These are phyloP conservation scores for Choloepus hoffmanni DNA, from an alignment of 2,113 vertebrate genomes.

Conservation along the genomic window DNA sequence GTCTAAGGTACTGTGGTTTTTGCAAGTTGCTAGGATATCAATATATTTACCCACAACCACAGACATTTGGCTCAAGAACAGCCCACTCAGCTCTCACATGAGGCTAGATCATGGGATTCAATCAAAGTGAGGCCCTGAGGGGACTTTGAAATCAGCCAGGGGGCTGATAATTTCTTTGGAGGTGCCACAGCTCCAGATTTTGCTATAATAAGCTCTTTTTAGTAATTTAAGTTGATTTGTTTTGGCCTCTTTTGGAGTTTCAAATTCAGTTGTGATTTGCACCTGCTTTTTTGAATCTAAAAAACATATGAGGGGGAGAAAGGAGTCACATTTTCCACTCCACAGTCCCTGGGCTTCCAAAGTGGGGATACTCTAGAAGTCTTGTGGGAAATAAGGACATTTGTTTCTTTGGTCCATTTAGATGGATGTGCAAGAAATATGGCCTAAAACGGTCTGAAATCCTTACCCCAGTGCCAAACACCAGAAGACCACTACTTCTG, in stretches of 20 bases:
- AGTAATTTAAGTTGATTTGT: slow-evolving; percentile 48
- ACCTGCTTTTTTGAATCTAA: slow-evolving; percentile 63
- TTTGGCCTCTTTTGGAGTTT: slow-evolving; percentile 66
- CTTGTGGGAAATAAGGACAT: neutral
- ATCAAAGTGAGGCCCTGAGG: slow-evolving; percentile 26
- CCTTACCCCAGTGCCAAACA: neutral
- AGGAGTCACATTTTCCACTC: slow-evolving; percentile 16
- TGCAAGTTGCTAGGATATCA: slow-evolving; percentile 74
- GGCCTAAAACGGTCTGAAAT: neutral
- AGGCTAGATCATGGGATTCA: slow-evolving; percentile 59
- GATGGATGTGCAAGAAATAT: neutral
- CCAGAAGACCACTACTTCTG: neutral
- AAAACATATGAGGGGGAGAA: neutral
- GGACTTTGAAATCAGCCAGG: slow-evolving; percentile 58
- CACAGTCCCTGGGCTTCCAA: neutral
- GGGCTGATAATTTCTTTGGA: neutral
- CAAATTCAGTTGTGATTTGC: slow-evolving; percentile 67
- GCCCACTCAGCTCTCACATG: slow-evolving; percentile 63
- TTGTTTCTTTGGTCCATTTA: neutral
- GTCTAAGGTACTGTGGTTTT: slow-evolving; percentile 52
- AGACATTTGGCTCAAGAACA: slow-evolving; percentile 64
- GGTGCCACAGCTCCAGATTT: slow-evolving; percentile 51
- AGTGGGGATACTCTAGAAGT: neutral
- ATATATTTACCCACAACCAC: slow-evolving; percentile 69
- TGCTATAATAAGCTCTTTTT: slow-evolving; percentile 59